A percentile compares a stretch with the other conserved stretches of the same genome.
Conservation (phyloP, 2,888 invertebrate genomes). For the Noctua janthina region DNA sequence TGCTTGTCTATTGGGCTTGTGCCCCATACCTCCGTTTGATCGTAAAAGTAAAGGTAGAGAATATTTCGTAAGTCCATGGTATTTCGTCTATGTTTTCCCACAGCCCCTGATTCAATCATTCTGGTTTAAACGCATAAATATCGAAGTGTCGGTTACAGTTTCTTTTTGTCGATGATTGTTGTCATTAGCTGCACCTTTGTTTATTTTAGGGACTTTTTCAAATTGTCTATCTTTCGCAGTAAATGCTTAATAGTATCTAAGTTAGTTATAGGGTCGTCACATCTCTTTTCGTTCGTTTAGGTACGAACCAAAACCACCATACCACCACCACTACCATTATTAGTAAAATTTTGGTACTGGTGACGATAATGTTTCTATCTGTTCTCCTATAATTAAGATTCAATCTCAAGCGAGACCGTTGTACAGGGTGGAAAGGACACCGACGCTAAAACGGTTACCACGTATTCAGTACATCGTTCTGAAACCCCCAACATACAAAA, state of each 20-base stretch:
- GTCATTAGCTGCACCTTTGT: constrained; percentile 8
- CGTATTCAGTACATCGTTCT: too few species aligned
- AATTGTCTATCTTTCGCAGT: background rate
- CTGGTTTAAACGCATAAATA: background rate
- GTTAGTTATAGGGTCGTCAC: constrained; percentile 25
- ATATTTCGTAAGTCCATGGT: background rate
- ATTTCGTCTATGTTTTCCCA: constrained; percentile 19
- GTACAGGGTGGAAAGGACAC: too few species aligned
- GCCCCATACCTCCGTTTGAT: background rate
- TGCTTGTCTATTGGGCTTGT: constrained; percentile 21
- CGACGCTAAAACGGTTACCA: too few species aligned
- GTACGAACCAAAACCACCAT: background rate
- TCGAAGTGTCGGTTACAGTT: background rate
- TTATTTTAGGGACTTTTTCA: constrained; percentile 46
- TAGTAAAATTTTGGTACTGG: background rate
- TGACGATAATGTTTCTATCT: background rate
- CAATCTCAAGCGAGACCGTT: background rate
- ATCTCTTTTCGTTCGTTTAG: background rate
- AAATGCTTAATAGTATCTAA: background rate
- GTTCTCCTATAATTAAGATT: background rate
- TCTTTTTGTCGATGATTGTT: constrained; percentile 14
- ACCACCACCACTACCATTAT: background rate
- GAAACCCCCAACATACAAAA: too few species aligned
- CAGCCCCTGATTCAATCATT: background rate
- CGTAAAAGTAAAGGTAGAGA: background rate